These are phyloP conservation scores for Macrostomum lignano DNA, from an alignment of 1,140 invertebrate genomes.

Conservation along the genomic window DNA sequence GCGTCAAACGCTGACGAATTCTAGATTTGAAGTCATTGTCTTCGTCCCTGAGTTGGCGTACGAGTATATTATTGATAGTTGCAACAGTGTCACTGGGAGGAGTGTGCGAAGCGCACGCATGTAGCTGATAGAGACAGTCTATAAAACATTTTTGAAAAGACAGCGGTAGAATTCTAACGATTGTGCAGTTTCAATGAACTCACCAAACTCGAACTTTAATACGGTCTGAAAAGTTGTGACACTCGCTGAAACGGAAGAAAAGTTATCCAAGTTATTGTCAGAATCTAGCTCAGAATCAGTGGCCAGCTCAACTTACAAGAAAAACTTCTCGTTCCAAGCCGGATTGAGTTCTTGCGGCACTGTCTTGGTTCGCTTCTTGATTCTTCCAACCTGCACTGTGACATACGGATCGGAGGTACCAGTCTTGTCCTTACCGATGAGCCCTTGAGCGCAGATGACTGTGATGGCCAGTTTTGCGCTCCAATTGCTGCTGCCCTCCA, in stretches of 20 bases:
- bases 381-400: constrained; percentile 95
- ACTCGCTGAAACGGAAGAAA: constrained; percentile 5
- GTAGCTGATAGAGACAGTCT: too few species aligned
- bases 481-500: constrained; percentile 98
- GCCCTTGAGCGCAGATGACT: constrained; percentile 97
- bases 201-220: constrained; percentile 23
- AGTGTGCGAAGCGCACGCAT: too few species aligned
- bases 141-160: too few species aligned
- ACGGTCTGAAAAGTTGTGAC: constrained; percentile 4
- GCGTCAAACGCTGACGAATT: constrained; percentile 68
- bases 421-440: constrained; percentile 98
- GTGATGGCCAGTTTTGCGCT: constrained; percentile 73
- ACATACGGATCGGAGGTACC: constrained; percentile 98
- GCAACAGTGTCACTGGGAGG: too few species aligned
- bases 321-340: constrained; percentile 98
- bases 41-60: too few species aligned
- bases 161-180: too few species aligned
- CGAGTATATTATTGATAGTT: too few species aligned
- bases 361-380: constrained; percentile 88
- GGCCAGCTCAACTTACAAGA: constrained; percentile 74
- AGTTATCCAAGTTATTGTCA: too few species aligned
- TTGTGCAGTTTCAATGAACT: too few species aligned
- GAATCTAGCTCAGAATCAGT: too few species aligned
- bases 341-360: constrained; percentile 98
- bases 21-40: constrained; percentile 97